Evolutionary conservation across 2,113 vertebrate species (phyloP).

Genomic region (Mus pahari): DNA sequence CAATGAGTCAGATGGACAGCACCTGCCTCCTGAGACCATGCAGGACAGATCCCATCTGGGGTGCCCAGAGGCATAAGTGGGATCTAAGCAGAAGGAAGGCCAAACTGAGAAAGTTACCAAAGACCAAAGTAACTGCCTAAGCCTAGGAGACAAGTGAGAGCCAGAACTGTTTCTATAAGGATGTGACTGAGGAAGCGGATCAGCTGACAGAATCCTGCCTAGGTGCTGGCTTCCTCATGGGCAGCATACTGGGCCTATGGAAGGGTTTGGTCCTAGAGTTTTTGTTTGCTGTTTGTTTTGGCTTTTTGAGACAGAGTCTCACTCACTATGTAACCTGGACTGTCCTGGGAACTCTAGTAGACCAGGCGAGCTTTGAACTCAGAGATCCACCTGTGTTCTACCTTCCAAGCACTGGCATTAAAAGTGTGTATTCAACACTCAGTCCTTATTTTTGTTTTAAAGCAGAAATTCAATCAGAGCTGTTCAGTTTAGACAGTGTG

Average conservation of each 20-base stretch:
- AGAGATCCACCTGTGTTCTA: neutral
- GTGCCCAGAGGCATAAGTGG: neutral
- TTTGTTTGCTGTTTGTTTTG: neutral
- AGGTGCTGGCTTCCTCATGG: neutral
- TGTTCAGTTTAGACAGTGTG: too few species aligned
- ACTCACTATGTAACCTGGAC: neutral
- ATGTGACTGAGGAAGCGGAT: neutral
- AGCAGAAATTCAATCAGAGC: neutral
- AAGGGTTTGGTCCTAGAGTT: neutral
- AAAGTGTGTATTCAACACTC: neutral
- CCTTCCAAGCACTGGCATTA: neutral
- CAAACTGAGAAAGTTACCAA: conserved; percentile 1
- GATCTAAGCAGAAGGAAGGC: neutral
- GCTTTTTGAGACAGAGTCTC: neutral
- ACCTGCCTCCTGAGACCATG: neutral
- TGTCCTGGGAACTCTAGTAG: neutral
- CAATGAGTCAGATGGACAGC: neutral
- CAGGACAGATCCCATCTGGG: neutral
- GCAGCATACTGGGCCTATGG: neutral
- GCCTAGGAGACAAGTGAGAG: neutral
- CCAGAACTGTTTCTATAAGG: neutral
- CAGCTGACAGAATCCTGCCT: neutral
- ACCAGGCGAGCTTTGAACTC: neutral
- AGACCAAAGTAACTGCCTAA: neutral
- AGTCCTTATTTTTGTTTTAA: neutral